Conservation (phyloP, 2,888 invertebrate species). For the Drosophila eohydei region DNA sequence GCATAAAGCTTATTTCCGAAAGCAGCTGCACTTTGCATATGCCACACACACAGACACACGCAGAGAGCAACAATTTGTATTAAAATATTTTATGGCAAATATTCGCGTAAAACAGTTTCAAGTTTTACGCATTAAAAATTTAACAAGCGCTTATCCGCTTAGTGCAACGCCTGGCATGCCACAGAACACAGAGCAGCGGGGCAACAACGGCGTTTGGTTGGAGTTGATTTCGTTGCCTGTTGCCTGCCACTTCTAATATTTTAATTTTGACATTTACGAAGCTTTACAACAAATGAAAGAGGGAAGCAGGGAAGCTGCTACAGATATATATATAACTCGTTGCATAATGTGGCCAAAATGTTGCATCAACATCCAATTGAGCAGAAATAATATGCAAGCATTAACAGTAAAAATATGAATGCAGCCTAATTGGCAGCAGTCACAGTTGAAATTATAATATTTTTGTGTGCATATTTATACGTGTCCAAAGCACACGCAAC, state of each 20-base stretch:
- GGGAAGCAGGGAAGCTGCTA: not conserved
- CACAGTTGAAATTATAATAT: slow-evolving; percentile 50
- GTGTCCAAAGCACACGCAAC: not conserved
- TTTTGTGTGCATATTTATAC: slow-evolving; percentile 20
- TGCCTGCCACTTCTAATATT: slow-evolving; percentile 70
- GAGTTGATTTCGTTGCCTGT: slow-evolving; percentile 36
- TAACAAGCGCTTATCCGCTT: slow-evolving; percentile 79
- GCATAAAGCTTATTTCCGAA: slow-evolving; percentile 45
- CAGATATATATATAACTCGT: slow-evolving; percentile 5
- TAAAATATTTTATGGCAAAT: slow-evolving; percentile 72
- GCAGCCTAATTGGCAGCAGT: slow-evolving; percentile 67
- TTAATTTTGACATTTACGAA: slow-evolving; percentile 71
- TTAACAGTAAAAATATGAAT: slow-evolving; percentile 58
- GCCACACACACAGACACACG: slow-evolving; percentile 15
- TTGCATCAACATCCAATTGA: slow-evolving; percentile 66
- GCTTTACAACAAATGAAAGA: slow-evolving; percentile 7
- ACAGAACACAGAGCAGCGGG: slow-evolving; percentile 11
- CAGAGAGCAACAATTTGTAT: slow-evolving; percentile 47
- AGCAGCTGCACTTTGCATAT: slow-evolving; percentile 49
- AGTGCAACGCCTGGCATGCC: slow-evolving; percentile 66
- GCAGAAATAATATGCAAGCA: slow-evolving; percentile 72
- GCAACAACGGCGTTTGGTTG: not conserved
- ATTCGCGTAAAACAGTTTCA: slow-evolving; percentile 67
- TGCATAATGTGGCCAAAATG: slow-evolving; percentile 37
- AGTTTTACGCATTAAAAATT: slow-evolving; percentile 79